Evolutionary conservation across 2,888 invertebrate species (phyloP).

Genomic region (Leptopilina myrica): DNA sequence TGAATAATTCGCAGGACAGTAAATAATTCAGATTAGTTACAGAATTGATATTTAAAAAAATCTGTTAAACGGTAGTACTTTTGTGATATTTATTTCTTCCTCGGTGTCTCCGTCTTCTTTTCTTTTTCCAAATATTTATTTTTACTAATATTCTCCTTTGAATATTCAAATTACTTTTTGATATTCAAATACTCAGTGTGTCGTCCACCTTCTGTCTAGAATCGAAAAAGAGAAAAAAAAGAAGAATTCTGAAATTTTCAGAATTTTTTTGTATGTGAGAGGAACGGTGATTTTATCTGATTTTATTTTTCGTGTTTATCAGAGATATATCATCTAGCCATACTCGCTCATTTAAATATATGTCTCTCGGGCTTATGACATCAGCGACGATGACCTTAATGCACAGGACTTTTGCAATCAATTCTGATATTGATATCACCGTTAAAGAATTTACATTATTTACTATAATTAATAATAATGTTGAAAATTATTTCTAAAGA

Average conservation of each 20-base stretch:
- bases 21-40: no score
- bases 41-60: no score
- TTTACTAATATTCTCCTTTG: background rate
- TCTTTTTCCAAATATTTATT: background rate
- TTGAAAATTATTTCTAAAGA: background rate
- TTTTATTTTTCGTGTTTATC: background rate
- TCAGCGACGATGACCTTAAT: constrained; percentile 17
- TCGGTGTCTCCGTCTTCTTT: no score
- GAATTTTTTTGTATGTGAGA: background rate
- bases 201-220: background rate
- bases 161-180: background rate
- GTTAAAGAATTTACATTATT: constrained; percentile 9
- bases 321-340: constrained; percentile 1
- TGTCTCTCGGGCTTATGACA: background rate
- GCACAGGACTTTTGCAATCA: constrained; percentile 28
- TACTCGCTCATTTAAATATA: constrained; percentile 14
- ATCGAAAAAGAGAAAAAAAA: background rate
- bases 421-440: constrained; percentile 7
- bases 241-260: background rate
- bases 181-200: background rate
- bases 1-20: no score
- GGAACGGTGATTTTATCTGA: background rate
- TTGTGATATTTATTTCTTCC: no score
- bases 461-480: background rate
- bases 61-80: no score